Base-by-base conservation (phyloP, 2,113 vertebrate species). In the Eclectus roratus region DNA sequence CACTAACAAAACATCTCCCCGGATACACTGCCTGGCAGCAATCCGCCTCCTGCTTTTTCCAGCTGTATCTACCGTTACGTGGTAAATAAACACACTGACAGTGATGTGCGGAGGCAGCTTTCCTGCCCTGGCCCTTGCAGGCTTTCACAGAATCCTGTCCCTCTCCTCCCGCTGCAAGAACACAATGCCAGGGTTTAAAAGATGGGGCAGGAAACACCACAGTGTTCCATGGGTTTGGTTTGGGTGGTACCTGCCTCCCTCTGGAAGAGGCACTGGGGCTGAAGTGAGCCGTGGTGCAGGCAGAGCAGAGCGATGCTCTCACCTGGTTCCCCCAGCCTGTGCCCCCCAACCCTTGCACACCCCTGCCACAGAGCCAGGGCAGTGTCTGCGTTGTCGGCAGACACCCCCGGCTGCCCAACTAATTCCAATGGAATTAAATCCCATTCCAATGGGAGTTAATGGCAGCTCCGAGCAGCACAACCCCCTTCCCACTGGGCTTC, bases 61-160 rank as follows among this genome's bases (percentile, higher is more conserved):
- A 58, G 97, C 86, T 95, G 87, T 98, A 98, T 96, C 98, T 90
- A 98, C 96, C 10, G 96, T 89, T 94, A 97, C 87, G 10, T 95
- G 79, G 52, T 86, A 97, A 94, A 97, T 80, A 97, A 97, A 97
- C 86, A 97, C 80, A 25, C 84, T 25, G 74, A 69, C 96, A 93
- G 86, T 91, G 94, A 95, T 81, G 84, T 88, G 55, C 39, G 14
- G 78, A 55, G 68, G 89, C 73, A 76, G 74, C 68, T 85, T 80
- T 92, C 33, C 81, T 53, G 70, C 53, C 78, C 47, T 19, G 2
- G 37, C 39, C 85, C 83, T 18, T 14, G 37, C 21, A 52, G 76
- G 88, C 39, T 88, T 87, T 87, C 61, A 81, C 16, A 16, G 56
- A n/a, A 35, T 35, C 86, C 69, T 68, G 39, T n/a, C 43, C 44